Percentiles rank a stretch among this genome's conserved stretches.
Conservation (phyloP, 2,888 invertebrate genomes). For the Harpalus rufipes region DNA sequence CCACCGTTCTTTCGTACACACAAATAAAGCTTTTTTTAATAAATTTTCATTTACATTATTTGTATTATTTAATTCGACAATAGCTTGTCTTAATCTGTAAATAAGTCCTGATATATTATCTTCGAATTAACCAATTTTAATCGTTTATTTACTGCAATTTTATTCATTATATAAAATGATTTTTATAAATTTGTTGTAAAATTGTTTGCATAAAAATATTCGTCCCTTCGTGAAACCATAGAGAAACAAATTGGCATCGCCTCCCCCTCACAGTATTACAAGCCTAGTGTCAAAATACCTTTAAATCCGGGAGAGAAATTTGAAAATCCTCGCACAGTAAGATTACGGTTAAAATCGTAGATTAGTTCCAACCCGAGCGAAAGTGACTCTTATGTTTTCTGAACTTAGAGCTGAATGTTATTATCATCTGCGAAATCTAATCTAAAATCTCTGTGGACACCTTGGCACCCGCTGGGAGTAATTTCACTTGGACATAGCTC, state of each 20-base stretch:
- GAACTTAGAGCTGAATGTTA: slow-evolving; percentile 20
- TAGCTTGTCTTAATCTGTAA: too few species aligned
- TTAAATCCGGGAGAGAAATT: slow-evolving; percentile 56
- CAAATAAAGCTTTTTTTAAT: too few species aligned
- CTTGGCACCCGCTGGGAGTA: slow-evolving; percentile 72
- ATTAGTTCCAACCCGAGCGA: slow-evolving; percentile 46
- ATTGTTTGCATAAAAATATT: neutral
- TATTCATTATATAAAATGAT: neutral
- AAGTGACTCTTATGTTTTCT: slow-evolving; percentile 8
- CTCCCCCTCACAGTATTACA: slow-evolving; percentile 19
- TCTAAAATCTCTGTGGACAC: slow-evolving; percentile 73
- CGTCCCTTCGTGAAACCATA: slow-evolving; percentile 7
- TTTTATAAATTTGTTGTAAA: neutral
- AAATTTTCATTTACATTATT: too few species aligned
- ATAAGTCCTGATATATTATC: too few species aligned
- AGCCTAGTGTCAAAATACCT: slow-evolving; percentile 59
- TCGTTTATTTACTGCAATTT: neutral
- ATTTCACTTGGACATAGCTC: slow-evolving; percentile 69
- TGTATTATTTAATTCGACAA: too few species aligned
- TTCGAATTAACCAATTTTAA: too few species aligned
- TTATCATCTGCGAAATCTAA: slow-evolving; percentile 73
- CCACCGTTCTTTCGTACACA: too few species aligned
- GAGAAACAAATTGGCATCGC: slow-evolving; percentile 41
- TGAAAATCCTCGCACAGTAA: slow-evolving; percentile 54
- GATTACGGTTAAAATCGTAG: slow-evolving; percentile 63